Evolutionary conservation across 2,113 vertebrate genomes (phyloP), one percentile per base, ranked within the genome.

Genomic region (Pteropus alecto): DNA sequence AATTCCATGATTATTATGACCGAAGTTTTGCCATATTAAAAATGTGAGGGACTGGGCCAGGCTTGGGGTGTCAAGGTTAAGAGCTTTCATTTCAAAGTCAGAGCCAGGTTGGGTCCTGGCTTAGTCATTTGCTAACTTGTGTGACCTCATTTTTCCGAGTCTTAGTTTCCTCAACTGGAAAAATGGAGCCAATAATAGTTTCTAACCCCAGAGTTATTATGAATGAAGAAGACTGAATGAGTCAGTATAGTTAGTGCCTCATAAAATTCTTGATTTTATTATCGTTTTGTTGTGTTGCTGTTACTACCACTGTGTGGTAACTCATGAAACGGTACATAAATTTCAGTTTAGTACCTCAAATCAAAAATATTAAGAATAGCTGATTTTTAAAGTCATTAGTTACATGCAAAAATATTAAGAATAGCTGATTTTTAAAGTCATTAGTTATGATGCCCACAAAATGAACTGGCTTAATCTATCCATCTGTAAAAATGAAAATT

Each of bases 401-500:
- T 10, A 54, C 19, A 68, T 12, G 41, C 8, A 43, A 74, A 91
- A 54, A 90, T 2, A 90, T 14, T 48, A 67, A 43, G 54, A 73
- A 63, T 79, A 71, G 63, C 7, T 58, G 46, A 77, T 43, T 86
- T 77, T n/a, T 35, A 93, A 82, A 97, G n/a, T 88, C 30, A 89
- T 46, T 70, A 83, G 38, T 48, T 54, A 77, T 5, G 46, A 77
- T 77, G 38, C 30, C 19, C 61, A 43, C 7, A 77, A 71, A 92
- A 82, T 38, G 43, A 86, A 92, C 90, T 38, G 93, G 84, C 60
- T 95, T 93, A 46, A 94, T 81, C 67, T 83, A 12, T 8, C 71
- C 46, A 48, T 14, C 28, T 48, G 48, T 65, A 76, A 77, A 77
- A 96, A 95, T 88, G 96, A 89, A 90, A 85, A 73, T 77, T 15